Conservation (phyloP, 2,888 invertebrate genomes). For the Laspeyria flexula region DNA sequence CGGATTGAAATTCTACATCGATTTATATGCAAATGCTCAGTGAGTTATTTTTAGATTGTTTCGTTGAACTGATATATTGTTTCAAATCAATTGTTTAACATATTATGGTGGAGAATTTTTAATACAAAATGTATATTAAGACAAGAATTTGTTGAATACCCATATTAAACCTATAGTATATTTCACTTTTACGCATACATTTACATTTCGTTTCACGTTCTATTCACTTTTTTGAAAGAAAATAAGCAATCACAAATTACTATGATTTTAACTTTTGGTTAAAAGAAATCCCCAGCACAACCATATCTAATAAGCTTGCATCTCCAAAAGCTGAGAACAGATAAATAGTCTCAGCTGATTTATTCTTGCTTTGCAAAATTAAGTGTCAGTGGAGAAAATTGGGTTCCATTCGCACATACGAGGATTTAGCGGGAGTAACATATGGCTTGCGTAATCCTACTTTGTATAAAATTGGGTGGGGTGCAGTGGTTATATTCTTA, state of each 20-base stretch:
- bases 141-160: no score
- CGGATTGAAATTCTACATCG: slow-evolving; percentile 32
- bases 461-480: slow-evolving; percentile 2
- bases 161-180: no score
- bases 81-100: slow-evolving; percentile 21
- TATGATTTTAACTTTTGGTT: background rate
- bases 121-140: background rate
- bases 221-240: no score
- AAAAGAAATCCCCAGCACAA: background rate
- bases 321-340: slow-evolving; percentile 1
- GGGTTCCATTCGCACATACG: slow-evolving; percentile 16
- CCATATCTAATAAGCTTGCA: background rate
- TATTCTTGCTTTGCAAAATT: slow-evolving; percentile 15
- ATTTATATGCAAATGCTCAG: slow-evolving; percentile 32
- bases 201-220: no score
- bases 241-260: background rate
- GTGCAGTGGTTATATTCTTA: background rate
- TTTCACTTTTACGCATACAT: no score
- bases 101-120: slow-evolving; percentile 4
- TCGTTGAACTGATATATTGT: slow-evolving; percentile 16
- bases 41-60: slow-evolving; percentile 28
- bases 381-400: slow-evolving; percentile 20
- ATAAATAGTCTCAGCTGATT: slow-evolving; percentile 13
- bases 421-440: slow-evolving; percentile 13
- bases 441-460: slow-evolving; percentile 8